Conservation (phyloP, 2,888 invertebrate genomes). For the Phania funesta region DNA sequence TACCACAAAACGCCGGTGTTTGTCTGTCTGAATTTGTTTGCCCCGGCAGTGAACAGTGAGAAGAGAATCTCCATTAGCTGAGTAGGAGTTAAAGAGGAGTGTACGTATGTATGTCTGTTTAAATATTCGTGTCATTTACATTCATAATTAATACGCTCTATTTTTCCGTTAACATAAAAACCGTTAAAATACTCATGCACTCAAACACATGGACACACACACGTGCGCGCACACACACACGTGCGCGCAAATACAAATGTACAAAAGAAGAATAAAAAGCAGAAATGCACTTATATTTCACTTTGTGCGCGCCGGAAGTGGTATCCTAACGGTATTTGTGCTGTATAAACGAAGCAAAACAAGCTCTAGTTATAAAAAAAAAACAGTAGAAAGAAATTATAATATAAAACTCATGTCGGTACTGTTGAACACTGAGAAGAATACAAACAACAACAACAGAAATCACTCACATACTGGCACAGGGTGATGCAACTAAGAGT, state of each 20-base stretch:
- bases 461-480: neutral
- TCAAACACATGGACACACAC: constrained; percentile 21
- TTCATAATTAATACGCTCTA: constrained; percentile 69
- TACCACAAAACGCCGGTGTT: neutral
- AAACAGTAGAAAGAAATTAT: constrained; percentile 1
- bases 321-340: constrained; percentile 68
- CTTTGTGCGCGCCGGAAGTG: constrained; percentile 65
- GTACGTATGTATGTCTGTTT: constrained; percentile 46
- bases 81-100: constrained; percentile 29
- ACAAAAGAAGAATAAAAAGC: constrained; percentile 44
- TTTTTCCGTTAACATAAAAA: constrained; percentile 64
- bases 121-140: constrained; percentile 67
- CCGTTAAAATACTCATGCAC: constrained; percentile 61
- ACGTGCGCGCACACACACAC: neutral
- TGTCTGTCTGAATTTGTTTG: constrained; percentile 2
- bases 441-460: constrained; percentile 19
- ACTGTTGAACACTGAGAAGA: constrained; percentile 61
- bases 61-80: constrained; percentile 21
- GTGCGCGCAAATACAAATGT: constrained; percentile 5
- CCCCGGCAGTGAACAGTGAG: neutral
- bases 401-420: constrained; percentile 61
- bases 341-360: constrained; percentile 54
- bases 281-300: constrained; percentile 60
- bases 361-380: constrained; percentile 51
- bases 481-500: neutral